Evolutionary conservation across 2,888 invertebrate genomes (phyloP).

Genomic region (Erannis defoliaria): DNA sequence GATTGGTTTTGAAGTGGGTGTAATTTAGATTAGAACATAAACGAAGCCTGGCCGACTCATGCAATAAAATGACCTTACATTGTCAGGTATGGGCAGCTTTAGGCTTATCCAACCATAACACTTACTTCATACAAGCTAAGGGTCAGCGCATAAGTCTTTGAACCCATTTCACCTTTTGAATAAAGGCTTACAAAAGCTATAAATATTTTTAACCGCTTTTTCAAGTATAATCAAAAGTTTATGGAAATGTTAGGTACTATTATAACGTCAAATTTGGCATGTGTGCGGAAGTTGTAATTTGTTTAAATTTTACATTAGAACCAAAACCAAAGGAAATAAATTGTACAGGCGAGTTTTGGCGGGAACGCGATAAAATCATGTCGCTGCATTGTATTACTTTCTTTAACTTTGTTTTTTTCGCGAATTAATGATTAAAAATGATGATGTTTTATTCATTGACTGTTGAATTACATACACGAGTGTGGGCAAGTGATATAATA

Average conservation of each 20-base stretch:
- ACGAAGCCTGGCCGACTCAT: neutral
- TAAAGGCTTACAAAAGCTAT: constrained; percentile 19
- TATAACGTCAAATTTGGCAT: constrained; percentile 17
- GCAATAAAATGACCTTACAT: constrained; percentile 1
- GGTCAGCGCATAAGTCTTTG: constrained; percentile 25
- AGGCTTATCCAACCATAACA: constrained; percentile 4
- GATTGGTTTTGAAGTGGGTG: neutral
- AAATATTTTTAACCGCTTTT: constrained; percentile 17
- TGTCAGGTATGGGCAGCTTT: neutral
- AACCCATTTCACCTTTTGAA: constrained; percentile 21
- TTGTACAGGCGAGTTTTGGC: too few relatives aligned
- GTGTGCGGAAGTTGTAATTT: constrained; percentile 21
- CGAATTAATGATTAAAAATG: too few relatives aligned
- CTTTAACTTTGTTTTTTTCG: too few relatives aligned
- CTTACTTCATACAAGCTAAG: constrained; percentile 9
- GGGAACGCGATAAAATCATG: too few relatives aligned
- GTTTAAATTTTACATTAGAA: constrained; percentile 1
- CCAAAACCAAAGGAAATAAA: neutral
- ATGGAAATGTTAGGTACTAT: constrained; percentile 15
- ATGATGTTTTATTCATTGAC: too few relatives aligned
- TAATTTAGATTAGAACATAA: neutral
- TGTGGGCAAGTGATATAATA: too few relatives aligned
- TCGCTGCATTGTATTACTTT: too few relatives aligned
- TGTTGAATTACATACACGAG: too few relatives aligned
- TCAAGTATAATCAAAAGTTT: constrained; percentile 20